Conservation (phyloP, 1,140 invertebrate species). For the Scaptomyza pallida region DNA sequence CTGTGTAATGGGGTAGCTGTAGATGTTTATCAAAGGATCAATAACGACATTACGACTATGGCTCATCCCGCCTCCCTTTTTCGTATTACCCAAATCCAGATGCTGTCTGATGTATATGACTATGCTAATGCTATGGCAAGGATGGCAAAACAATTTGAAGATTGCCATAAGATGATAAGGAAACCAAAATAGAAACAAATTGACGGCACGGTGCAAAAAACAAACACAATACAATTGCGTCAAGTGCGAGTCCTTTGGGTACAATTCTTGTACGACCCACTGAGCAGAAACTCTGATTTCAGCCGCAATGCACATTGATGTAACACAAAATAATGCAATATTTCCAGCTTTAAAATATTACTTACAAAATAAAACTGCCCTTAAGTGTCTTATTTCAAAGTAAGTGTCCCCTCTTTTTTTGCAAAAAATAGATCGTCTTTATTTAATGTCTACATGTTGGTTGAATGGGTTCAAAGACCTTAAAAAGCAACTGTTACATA, state of each 20-base stretch:
- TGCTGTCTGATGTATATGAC: slow-evolving; percentile 11
- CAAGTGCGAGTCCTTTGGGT: slow-evolving; percentile 75
- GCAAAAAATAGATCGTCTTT: not conserved
- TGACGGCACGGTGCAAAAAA: slow-evolving; percentile 60
- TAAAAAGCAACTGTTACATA: not conserved
- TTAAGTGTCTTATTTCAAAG: not conserved
- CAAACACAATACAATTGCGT: slow-evolving; percentile 59
- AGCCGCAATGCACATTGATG: not conserved
- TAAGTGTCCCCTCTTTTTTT: not conserved
- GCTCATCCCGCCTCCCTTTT: not conserved
- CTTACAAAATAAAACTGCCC: not conserved
- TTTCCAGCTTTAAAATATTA: not conserved
- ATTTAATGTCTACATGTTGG: not conserved
- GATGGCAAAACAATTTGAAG: slow-evolving; percentile 73
- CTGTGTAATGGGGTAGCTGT: slow-evolving; percentile 57
- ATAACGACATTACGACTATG: slow-evolving; percentile 63
- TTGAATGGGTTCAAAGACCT: slow-evolving; percentile 1
- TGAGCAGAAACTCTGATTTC: slow-evolving; percentile 35
- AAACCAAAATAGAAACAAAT: slow-evolving; percentile 83
- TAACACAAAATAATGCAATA: not conserved
- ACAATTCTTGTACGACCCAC: slow-evolving; percentile 55
- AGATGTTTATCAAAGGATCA: slow-evolving; percentile 72
- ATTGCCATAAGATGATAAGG: slow-evolving; percentile 72
- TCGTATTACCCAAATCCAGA: not conserved
- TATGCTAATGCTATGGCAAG: slow-evolving; percentile 63